Evolutionary conservation across 2,888 invertebrate species (phyloP).

Genomic region (Desoria tigrina): DNA sequence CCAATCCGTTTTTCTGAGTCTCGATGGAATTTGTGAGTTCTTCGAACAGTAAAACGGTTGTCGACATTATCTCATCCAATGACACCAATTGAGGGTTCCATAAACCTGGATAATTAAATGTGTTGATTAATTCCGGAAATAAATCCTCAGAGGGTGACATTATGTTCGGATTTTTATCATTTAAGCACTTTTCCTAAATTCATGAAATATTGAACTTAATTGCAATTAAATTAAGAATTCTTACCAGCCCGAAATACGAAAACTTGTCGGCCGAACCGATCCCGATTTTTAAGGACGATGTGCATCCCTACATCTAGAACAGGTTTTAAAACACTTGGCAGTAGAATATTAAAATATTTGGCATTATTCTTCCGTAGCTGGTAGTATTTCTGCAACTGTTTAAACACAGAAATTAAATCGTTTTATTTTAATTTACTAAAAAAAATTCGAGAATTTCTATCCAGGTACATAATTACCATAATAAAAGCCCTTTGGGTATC

Average conservation of each 20-base stretch:
- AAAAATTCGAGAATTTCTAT: too few relatives aligned
- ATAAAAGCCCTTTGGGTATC: neutral
- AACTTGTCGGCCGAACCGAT: neutral
- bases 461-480: too few relatives aligned
- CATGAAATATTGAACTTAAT: neutral
- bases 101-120: neutral
- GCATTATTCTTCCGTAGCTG: neutral
- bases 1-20: constrained; percentile 2
- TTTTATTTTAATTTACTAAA: too few relatives aligned
- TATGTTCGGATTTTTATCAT: too few relatives aligned
- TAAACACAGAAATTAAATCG: too few relatives aligned
- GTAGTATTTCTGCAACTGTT: neutral
- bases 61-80: neutral
- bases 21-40: neutral
- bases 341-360: neutral
- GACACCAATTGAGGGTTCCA: neutral
- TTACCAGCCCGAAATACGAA: neutral
- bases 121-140: neutral
- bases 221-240: neutral
- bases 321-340: neutral
- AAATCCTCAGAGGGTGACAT: too few relatives aligned
- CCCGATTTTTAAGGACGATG: constrained; percentile 3
- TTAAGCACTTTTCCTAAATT: too few relatives aligned
- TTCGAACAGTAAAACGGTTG: neutral
- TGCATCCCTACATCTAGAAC: neutral